A percentile compares a stretch with the other conserved stretches of the same genome.
These are phyloP conservation scores for Mizuhopecten yessoensis DNA, from an alignment of 1,140 invertebrate species.

Conservation along the genomic window DNA sequence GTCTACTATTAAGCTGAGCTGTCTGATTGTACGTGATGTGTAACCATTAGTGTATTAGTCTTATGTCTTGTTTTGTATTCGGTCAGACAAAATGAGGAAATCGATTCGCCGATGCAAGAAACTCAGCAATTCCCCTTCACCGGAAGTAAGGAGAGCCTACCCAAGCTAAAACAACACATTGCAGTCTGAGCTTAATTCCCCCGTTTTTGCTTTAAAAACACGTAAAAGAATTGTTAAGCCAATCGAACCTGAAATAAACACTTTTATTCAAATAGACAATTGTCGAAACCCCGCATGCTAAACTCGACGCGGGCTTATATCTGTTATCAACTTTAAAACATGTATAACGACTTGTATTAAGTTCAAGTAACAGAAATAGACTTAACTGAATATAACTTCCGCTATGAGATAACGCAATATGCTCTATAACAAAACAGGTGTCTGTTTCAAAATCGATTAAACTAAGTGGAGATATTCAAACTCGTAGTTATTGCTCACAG, in stretches of 20 bases:
- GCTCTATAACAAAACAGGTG: neutral
- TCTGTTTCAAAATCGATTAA: neutral
- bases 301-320: neutral
- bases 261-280: neutral
- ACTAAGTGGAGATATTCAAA: neutral
- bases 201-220: neutral
- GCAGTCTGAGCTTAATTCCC: too few species aligned
- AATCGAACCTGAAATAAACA: neutral
- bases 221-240: neutral
- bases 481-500: too few species aligned
- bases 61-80: too few species aligned
- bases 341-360: neutral
- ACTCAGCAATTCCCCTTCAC: too few species aligned
- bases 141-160: too few species aligned
- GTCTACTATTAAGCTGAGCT: too few species aligned
- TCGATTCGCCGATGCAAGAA: too few species aligned
- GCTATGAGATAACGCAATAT: neutral
- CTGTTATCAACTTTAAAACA: neutral
- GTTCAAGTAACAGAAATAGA: neutral
- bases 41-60: too few species aligned
- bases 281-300: neutral
- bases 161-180: too few species aligned
- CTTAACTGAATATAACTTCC: neutral
- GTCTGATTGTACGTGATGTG: too few species aligned
- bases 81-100: too few species aligned